Percentiles rank a stretch among this genome's conserved stretches.
Evolutionary conservation across 2,797 vertebrate species (phyloP).

Genomic region (Chromis chromis): DNA sequence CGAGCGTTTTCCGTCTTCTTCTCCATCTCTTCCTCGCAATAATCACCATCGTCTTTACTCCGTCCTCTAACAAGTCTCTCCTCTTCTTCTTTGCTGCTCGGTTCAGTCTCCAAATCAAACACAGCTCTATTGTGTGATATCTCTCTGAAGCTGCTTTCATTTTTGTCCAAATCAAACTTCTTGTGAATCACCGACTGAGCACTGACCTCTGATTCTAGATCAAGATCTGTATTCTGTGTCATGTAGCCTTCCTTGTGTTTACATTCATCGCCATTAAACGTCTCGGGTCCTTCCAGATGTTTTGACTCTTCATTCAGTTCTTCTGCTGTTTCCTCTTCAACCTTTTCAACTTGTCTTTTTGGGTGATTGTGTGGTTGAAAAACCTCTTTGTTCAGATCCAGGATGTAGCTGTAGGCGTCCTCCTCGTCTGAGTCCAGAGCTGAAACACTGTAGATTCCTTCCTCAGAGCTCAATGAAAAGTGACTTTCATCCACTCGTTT

Average conservation of each 20-base stretch:
- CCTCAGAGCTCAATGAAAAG: slow-evolving; percentile 70
- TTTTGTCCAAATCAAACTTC: slow-evolving; percentile 17
- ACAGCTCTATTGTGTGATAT: slow-evolving; percentile 23
- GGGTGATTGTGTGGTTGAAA: slow-evolving; percentile 38
- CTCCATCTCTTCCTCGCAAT: slow-evolving; percentile 19
- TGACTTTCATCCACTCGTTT: slow-evolving; percentile 16
- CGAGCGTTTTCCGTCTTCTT: slow-evolving; percentile 7
- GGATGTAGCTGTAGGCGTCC: slow-evolving; percentile 78
- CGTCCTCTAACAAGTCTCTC: background rate
- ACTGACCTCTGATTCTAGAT: slow-evolving; percentile 12
- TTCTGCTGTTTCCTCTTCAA: slow-evolving; percentile 62
- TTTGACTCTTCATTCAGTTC: slow-evolving; percentile 35
- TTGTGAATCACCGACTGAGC: background rate
- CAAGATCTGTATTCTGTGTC: slow-evolving; percentile 12
- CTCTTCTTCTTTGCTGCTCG: slow-evolving; percentile 14
- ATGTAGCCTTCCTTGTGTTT: slow-evolving; percentile 4
- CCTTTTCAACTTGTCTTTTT: slow-evolving; percentile 43
- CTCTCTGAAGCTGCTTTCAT: slow-evolving; percentile 18
- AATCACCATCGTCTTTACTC: slow-evolving; percentile 5
- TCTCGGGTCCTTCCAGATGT: background rate
- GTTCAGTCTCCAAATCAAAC: slow-evolving; percentile 28
- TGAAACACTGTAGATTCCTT: slow-evolving; percentile 69
- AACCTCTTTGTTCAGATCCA: slow-evolving; percentile 77
- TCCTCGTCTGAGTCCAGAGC: slow-evolving; percentile 79
- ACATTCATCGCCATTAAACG: slow-evolving; percentile 4